Percentiles rank a stretch among this genome's conserved stretches.
Evolutionary conservation across 2,797 vertebrate species (phyloP).

Genomic region (Columba guinea): DNA sequence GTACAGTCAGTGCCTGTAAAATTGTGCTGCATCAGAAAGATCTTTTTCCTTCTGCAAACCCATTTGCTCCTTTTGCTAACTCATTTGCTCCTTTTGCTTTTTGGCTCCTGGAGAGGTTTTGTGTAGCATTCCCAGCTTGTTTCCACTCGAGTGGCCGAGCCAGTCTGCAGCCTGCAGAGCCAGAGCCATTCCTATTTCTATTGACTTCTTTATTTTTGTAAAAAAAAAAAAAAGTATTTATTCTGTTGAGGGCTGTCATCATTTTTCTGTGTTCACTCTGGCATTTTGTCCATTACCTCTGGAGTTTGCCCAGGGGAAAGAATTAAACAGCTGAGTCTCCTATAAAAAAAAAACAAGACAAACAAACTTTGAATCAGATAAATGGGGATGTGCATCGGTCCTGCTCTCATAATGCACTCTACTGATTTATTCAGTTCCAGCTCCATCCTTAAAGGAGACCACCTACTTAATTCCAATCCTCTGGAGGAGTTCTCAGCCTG

Average conservation of each 20-base stretch:
- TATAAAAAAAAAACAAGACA: slow-evolving; percentile 16
- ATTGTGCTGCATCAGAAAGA: neutral
- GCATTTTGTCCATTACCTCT: slow-evolving; percentile 58
- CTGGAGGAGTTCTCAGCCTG: neutral
- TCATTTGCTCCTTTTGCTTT: neutral
- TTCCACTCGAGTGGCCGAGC: neutral
- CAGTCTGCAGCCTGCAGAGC: neutral
- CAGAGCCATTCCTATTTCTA: neutral
- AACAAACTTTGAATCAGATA: slow-evolving; percentile 38
- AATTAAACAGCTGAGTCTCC: slow-evolving; percentile 63
- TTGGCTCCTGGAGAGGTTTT: neutral
- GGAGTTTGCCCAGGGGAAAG: slow-evolving; percentile 43
- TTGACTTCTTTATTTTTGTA: slow-evolving; percentile 4
- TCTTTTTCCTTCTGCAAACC: neutral
- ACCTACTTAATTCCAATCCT: slow-evolving; percentile 8
- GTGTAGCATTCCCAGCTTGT: neutral
- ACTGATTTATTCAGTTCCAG: slow-evolving; percentile 4
- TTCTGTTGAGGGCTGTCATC: slow-evolving; percentile 32
- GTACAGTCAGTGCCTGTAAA: neutral
- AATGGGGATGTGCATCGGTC: neutral
- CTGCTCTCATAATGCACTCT: neutral
- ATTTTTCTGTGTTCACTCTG: slow-evolving; percentile 59
- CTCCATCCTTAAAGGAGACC: neutral
- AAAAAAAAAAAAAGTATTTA: neutral
- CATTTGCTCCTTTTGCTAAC: neutral